phyloP scores from a whole-genome alignment of 2,888 invertebrate genomes.

The Invenusta paracnida region DNA sequence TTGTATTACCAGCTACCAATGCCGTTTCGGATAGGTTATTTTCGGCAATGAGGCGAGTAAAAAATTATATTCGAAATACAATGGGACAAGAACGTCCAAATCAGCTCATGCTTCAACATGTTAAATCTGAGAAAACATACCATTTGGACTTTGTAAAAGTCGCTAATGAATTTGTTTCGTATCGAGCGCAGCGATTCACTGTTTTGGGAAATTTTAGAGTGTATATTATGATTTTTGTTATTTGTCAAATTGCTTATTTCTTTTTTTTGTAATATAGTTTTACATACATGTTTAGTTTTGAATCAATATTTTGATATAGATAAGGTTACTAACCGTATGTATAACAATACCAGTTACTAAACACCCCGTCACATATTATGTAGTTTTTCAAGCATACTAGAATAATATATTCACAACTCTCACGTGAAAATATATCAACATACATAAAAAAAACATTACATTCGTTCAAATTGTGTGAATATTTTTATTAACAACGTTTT shows the following conservation, averaged over 20 bases:
- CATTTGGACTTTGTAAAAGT: too few relatives aligned
- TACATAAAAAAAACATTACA: neutral
- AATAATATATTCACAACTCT: neutral
- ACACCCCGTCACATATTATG: neutral
- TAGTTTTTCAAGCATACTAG: neutral
- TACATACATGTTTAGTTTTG: neutral
- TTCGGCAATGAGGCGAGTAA: neutral
- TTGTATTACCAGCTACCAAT: neutral
- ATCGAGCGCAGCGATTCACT: neutral
- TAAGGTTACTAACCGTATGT: neutral
- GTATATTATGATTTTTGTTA: too few relatives aligned
- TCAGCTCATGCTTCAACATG: neutral
- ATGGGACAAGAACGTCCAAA: neutral
- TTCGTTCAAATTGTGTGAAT: neutral
- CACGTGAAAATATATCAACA: neutral
- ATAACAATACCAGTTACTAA: neutral
- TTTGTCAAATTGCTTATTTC: neutral
- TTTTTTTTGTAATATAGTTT: neutral
- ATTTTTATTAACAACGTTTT: neutral
- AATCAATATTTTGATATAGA: neutral
- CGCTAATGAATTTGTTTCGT: neutral
- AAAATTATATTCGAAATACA: neutral
- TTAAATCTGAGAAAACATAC: too few relatives aligned
- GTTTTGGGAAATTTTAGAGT: neutral
- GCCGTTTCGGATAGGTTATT: neutral